Base-by-base conservation (phyloP, 2,888 invertebrate genomes). In the Cataglyphis altisquamis region DNA sequence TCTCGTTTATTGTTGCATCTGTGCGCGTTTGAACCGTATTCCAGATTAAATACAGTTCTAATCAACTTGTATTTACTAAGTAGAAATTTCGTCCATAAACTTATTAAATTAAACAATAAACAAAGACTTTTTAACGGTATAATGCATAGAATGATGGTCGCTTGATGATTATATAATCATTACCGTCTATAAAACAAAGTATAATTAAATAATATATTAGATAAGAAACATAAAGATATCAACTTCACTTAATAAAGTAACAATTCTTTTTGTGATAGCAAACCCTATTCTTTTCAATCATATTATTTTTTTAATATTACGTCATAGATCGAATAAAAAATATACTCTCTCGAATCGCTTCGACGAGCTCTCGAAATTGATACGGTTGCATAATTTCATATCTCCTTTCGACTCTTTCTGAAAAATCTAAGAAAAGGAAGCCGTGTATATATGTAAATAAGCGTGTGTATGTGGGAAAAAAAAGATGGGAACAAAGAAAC, bases 21-120 rank as follows among this genome's bases (percentile, higher is more conserved):
- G 48, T 48, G 64, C 21, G 68, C 68, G 62, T 75, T 63, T 74
- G 68, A 62, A 21, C n/a, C 63, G 66, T 64, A 55, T 55, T 57
- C 18, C 21, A 80, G 85, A 85, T 85, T 81, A 75, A 83, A 64
- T 55, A 12, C 66, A 45, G 36, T 45, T 57, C 32, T 82, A 82
- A 82, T 82, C 74, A 32, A 67, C 67, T 68, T 78, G 68, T 8
- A 36, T 57, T 78, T 60, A 18, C 57, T 21, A 45, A 60, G 48
- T 52, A n/a, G 8, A 52, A 52, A n/a, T 52, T 52, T 52, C 8
- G 8, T n/a, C 8, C 8, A 52, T 52, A n/a, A 52, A 52, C n/a
- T 52, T 52, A n/a, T 52, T 52, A 52, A 52, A n/a, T 2, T 52
- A 12, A 15, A 10, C 10, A 4, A 55, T 41, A 18, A 60, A 57